A percentile compares a stretch with the other conserved stretches of the same genome.
These are phyloP conservation scores for Diadophis punctatus DNA, from an alignment of 2,113 vertebrate species.

Conservation along the genomic window DNA sequence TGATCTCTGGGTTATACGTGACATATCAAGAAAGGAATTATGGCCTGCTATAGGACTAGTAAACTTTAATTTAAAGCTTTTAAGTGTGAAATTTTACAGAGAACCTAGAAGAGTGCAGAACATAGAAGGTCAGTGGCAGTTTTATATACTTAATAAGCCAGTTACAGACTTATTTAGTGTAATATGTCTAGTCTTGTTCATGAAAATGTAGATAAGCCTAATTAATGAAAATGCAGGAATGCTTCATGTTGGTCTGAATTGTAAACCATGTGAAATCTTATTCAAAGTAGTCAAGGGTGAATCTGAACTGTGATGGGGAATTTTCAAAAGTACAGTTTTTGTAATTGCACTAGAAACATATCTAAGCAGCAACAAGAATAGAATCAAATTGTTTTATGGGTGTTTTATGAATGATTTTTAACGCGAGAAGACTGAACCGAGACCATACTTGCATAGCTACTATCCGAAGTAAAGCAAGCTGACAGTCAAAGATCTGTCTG, in stretches of 20 bases:
- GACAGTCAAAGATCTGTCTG: background rate
- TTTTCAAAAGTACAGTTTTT: background rate
- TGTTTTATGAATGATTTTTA: background rate
- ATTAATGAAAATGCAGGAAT: constrained; percentile 1
- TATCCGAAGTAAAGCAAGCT: background rate
- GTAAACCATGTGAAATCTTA: background rate
- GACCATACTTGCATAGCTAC: background rate
- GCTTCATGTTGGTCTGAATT: background rate
- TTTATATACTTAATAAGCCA: background rate
- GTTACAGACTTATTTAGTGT: background rate
- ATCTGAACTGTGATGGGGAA: background rate
- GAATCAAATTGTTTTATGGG: background rate
- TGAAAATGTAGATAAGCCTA: background rate
- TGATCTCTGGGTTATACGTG: background rate
- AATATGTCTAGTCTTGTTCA: background rate
- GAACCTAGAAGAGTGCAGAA: background rate
- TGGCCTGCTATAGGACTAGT: background rate
- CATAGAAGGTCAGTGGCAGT: background rate
- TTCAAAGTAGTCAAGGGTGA: background rate
- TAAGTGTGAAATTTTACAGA: background rate
- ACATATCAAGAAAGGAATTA: background rate
- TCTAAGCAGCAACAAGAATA: background rate
- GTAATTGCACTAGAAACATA: background rate
- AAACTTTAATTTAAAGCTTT: background rate
- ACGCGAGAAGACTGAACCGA: background rate